These are phyloP conservation scores for Liasis olivaceus DNA, from an alignment of 2,797 vertebrate species.

Conservation along the genomic window DNA sequence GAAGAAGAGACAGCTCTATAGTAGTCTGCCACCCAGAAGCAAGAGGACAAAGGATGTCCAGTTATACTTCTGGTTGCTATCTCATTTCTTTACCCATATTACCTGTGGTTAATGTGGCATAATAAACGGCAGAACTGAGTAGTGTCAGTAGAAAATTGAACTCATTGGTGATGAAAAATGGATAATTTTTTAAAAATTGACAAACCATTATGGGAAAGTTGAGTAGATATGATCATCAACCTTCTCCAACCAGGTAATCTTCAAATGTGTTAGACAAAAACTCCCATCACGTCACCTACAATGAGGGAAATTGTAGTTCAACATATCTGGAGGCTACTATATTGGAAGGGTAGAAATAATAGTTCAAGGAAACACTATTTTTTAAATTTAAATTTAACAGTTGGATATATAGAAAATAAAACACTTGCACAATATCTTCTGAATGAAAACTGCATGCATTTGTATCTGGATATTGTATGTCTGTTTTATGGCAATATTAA, in stretches of 20 bases:
- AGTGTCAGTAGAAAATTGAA: not conserved
- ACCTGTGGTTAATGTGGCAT: not conserved
- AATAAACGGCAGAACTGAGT: no score
- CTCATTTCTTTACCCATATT: not conserved
- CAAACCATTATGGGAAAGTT: not conserved
- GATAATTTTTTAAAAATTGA: not conserved
- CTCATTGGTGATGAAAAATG: not conserved
- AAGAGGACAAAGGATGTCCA: not conserved
- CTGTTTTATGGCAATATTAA: not conserved
- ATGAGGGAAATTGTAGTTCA: no score
- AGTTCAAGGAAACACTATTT: no score
- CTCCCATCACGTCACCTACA: not conserved
- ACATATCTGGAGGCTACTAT: no score
- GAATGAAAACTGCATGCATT: slow-evolving; percentile 12
- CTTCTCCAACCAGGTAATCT: not conserved
- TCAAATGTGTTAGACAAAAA: not conserved
- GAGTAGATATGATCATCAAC: not conserved
- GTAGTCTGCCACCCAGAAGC: not conserved
- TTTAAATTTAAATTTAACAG: not conserved
- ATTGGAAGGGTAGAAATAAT: no score
- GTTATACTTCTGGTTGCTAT: not conserved
- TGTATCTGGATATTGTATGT: not conserved
- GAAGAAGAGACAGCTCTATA: not conserved
- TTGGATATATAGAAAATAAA: not conserved
- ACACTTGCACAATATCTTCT: not conserved